A percentile compares a stretch with the other conserved stretches of the same genome.
Conservation (phyloP, 2,888 invertebrate genomes). For the Lycocerus yunnanus region DNA sequence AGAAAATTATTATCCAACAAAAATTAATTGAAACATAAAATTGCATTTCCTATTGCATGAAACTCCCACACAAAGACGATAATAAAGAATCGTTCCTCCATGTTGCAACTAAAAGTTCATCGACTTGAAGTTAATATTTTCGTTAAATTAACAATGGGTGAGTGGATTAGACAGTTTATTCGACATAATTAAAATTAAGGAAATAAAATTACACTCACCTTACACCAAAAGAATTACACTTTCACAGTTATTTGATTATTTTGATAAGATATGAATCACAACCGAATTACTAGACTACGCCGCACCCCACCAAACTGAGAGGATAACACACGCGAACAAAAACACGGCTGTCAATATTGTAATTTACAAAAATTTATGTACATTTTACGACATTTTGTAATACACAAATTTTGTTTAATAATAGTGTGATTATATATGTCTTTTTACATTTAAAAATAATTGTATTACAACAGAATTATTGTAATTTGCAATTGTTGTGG, state of each 20-base stretch:
- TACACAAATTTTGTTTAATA: not conserved
- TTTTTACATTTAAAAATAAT: not conserved
- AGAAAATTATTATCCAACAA: not conserved
- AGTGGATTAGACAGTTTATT: not conserved
- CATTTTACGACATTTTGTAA: not conserved
- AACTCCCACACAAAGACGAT: conserved; percentile 48
- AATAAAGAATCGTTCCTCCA: conserved; percentile 43
- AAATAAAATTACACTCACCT: conserved; percentile 39
- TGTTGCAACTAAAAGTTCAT: conserved; percentile 49
- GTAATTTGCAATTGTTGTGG: not conserved
- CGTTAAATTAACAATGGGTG: not conserved
- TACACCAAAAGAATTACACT: conserved; percentile 44
- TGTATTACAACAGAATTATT: not conserved
- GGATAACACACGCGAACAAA: not conserved
- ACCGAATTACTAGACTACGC: conserved; percentile 33
- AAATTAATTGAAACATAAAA: not conserved
- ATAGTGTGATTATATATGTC: not conserved
- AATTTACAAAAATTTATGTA: not conserved
- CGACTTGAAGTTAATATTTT: conserved; percentile 34
- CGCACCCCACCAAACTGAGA: conserved; percentile 40
- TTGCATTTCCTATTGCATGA: conserved; percentile 3
- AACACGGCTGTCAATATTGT: not conserved
- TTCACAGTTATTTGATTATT: conserved; percentile 30
- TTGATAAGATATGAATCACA: conserved; percentile 35
- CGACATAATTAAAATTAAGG: not conserved